Base-by-base conservation (phyloP, 2,888 invertebrate genomes). In the Zele albiditarsus region DNA sequence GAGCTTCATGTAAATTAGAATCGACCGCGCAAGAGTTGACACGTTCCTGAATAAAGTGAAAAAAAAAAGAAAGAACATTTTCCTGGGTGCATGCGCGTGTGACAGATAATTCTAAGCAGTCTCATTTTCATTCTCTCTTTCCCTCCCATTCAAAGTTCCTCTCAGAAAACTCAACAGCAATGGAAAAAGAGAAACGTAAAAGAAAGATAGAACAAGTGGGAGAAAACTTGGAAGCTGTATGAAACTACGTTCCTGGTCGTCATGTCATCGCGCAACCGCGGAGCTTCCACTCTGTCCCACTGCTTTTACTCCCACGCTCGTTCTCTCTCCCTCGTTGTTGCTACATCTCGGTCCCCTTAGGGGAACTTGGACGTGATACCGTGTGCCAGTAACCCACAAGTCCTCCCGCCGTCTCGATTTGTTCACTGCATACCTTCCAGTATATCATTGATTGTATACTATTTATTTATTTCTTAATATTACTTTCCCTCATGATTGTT, bases 331-430 rank as follows among this genome's bases (percentile, higher is more conserved):
- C 60, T 68, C 46, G 53, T 42, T 66, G 33, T 68, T 66, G 25
- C 60, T 74, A 67, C 31, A 60, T 60, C 60, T 72, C 70, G 73
- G 74, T 63, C 71, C 62, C 58, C 70, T 68, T 38, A 58, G 74
- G 73, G 70, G 73, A 31, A 75, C 69, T 74, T 71, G 82, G 82
- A 83, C 83, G 84, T 83, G 82, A 82, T 84, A 83, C 80, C 79
- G 81, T 85, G 88, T 88, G 85, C 88, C 88, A 88, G 88, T 88
- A 88, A 88, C 88, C 87, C 84, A 88, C 83, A 87, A 87, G 85
- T 85, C 84, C 82, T 85, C 79, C 82, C 82, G 82, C 83, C 82
- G 82, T 80, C 81, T 84, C 82, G 79, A 82, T 84, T 83, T 85
- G 87, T 87, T 88, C 86, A 88, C 86, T 88, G 57, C 12, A 57